phyloP scores from a whole-genome alignment of 2,888 invertebrate species.

The Lepidocyrtoides sp. region DNA sequence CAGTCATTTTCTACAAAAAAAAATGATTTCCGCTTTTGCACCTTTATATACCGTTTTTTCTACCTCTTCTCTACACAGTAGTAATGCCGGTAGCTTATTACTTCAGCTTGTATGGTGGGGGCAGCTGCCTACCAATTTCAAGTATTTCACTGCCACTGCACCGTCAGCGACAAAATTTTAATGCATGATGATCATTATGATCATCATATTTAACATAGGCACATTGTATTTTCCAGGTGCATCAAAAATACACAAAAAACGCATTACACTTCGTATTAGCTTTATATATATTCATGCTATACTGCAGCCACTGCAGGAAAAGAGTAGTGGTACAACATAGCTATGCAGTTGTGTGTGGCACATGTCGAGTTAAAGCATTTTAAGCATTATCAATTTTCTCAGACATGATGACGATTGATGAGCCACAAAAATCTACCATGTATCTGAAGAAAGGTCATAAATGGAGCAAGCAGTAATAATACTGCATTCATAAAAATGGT shows the following conservation, averaged over 20 bases:
- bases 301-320: not conserved
- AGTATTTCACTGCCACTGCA: slow-evolving; percentile 19
- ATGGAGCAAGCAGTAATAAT: not conserved
- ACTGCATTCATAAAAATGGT: not conserved
- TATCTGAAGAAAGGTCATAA: not conserved
- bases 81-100: not conserved
- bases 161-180: not conserved
- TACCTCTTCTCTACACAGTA: not conserved
- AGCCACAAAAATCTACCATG: not conserved
- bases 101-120: not conserved
- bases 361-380: slow-evolving; percentile 1
- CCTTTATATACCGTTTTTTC: too few species aligned
- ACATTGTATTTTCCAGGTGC: slow-evolving; percentile 47
- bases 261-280: too few species aligned
- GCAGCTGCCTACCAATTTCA: slow-evolving; percentile 6
- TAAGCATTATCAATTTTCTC: not conserved
- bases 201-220: not conserved
- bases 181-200: not conserved
- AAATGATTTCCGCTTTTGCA: slow-evolving; percentile 54
- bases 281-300: not conserved
- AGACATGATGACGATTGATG: slow-evolving; percentile 35
- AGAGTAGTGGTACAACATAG: too few species aligned
- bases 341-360: not conserved
- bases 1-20: slow-evolving; percentile 19
- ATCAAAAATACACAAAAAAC: not conserved